Evolutionary conservation across 2,888 invertebrate genomes (phyloP).

Genomic region (Epistrophella euchroma): DNA sequence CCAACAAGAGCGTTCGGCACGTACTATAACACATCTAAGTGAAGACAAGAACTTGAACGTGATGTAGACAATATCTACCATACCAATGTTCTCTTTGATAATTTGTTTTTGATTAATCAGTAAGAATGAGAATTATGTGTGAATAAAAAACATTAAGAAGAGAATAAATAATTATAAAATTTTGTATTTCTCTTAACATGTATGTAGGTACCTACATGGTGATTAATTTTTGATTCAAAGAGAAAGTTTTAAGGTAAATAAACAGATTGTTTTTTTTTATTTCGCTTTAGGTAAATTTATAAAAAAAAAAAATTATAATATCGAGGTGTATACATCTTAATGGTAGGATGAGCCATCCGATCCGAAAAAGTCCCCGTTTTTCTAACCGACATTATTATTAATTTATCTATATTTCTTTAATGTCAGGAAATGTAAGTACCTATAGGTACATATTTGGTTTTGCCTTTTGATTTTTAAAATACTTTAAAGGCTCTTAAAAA

Average conservation of each 20-base stretch:
- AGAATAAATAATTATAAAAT: not conserved
- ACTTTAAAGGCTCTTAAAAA: not conserved
- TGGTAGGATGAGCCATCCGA: not conserved
- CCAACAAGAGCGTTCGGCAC: not conserved
- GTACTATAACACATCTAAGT: not conserved
- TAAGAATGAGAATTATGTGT: no score
- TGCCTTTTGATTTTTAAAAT: not conserved
- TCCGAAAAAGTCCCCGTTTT: constrained; percentile 9
- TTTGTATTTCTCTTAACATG: constrained; percentile 5
- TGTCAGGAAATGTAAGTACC: no score
- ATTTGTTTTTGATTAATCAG: not conserved
- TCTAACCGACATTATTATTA: not conserved
- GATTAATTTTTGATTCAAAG: not conserved
- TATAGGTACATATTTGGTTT: not conserved
- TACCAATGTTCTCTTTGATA: constrained; percentile 20
- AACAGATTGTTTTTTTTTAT: not conserved
- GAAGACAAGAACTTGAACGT: constrained; percentile 17
- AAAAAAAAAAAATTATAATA: not conserved
- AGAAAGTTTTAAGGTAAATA: constrained; percentile 5
- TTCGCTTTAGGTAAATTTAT: not conserved
- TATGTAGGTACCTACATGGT: no score
- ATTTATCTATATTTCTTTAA: not conserved
- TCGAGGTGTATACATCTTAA: not conserved
- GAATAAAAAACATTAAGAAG: no score
- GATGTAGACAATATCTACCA: not conserved